Evolutionary conservation across 2,888 invertebrate genomes (phyloP).

Genomic region (Napeogenes inachia): DNA sequence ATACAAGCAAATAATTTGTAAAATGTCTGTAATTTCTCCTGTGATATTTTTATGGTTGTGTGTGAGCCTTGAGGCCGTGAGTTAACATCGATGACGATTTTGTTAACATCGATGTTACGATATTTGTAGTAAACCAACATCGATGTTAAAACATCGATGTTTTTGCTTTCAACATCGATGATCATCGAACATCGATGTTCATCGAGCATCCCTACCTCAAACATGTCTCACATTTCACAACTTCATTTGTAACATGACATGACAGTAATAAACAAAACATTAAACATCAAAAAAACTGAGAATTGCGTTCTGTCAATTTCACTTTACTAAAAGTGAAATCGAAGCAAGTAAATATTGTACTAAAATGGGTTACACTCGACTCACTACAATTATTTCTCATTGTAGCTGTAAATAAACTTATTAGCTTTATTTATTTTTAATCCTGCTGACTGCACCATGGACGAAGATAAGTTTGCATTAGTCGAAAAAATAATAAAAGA

Average conservation of each 20-base stretch:
- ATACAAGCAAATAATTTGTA: too few species aligned
- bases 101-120: too few species aligned
- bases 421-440: not conserved
- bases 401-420: not conserved
- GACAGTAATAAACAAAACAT: constrained; percentile 6
- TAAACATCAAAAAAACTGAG: not conserved
- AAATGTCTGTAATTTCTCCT: too few species aligned
- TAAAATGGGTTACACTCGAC: not conserved
- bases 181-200: too few species aligned
- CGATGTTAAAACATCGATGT: too few species aligned
- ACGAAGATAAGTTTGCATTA: constrained; percentile 82
- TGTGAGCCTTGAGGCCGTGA: too few species aligned
- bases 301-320: not conserved
- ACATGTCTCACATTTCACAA: too few species aligned
- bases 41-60: too few species aligned
- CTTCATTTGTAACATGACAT: not conserved
- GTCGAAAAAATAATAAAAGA: constrained; percentile 90
- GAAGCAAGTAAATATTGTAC: not conserved
- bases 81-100: too few species aligned
- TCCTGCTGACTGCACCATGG: constrained; percentile 42
- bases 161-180: too few species aligned
- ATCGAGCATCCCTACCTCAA: too few species aligned
- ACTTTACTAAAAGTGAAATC: constrained; percentile 1
- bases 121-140: too few species aligned
- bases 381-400: not conserved